Evolutionary conservation across 2,888 invertebrate genomes (phyloP), one percentile per base, ranked within the genome.

Genomic region (Blastobasis adustella): DNA sequence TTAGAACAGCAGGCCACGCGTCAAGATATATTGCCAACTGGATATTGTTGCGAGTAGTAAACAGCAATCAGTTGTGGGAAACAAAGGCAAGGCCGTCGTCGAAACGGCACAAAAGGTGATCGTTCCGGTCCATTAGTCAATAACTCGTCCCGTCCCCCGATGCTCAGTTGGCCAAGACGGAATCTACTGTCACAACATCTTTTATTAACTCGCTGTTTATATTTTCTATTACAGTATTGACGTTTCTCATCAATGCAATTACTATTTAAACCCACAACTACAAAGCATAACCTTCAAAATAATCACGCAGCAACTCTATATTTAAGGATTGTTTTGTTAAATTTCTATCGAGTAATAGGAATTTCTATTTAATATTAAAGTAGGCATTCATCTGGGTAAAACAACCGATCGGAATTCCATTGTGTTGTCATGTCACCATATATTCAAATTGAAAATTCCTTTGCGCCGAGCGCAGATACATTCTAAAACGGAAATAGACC

Each of bases 121-220:
- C 69, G 75, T 72, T 73, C 73, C 71, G 78, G 71, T 66, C 73
- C 79, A 79, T 76, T 77, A 79, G 69, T 67, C 72, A 71, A 71
- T 73, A 65, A 64, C 58, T 59, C 64, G 65, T 61, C 58, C 61
- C 23, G 23, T 23, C 23, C 65, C 52, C 53, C 46, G 53, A 58
- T 61, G 61, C 58, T 67, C 69, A 64, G 51, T 58, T 59, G 60
- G 59, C 63, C 64, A 66, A 66, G 64, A 72, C 66, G 56, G 58
- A 58, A 47, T 47, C 39, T 23, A 38, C 10, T 49, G 49, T 45
- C 46, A 45, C 49, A 45, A 45, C 49, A 23, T 23, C 23, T 23
- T 23, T 23, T 23, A 23, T 23, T 23, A 23, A 23, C 23, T 23
- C 23, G 23, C 23, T 23, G 23, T 23, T 23, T 23, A 23, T 23